Evolutionary conservation across 1,140 invertebrate genomes (phyloP), one percentile per base, ranked within the genome.

Genomic region (Leptinotarsa lineolata): DNA sequence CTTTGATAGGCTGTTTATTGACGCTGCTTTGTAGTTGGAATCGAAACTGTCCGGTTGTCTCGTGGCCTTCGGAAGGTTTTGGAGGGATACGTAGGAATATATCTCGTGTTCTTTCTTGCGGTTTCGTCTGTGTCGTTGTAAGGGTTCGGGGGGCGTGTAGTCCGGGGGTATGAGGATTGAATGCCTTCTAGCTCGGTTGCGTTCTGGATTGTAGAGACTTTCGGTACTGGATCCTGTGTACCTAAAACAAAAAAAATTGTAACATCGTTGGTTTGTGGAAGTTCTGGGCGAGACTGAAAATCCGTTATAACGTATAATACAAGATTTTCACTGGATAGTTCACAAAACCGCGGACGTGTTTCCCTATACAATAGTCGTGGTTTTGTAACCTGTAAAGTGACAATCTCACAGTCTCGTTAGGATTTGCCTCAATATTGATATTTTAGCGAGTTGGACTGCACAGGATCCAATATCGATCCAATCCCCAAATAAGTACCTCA

Each of bases 11-110:
- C 54, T 79, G 71, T 76, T 79, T 60, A 59, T 20, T 45, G 65
- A 75, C 61, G 63, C 86, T 85, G 78, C 89, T 78, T 89, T 54
- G 81, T 89, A 90, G 77, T 90, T 89, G n/a, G 88, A 90, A 78
- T 90, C 89, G 67, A 90, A 85, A 78, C 69, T 63, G 3, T 74
- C 61, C 15, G 58, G 13, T 24, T 60, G 72, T 18, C 18, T 73
- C 13, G 65, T 39, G 58, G 24, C 54, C 60, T 73, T 24, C 48
- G 59, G 45, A 45, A 70, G 61, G 30, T 73, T 61, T 16, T 73
- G 60, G 4, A 68, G 65, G 0, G 72, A 73, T 6, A 46, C 24
- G 66, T 68, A 73, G 30, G 54, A n/a, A 22, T 73, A 68, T 20
- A 54, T 54, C 48, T 58, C 48, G 4, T 68, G 16, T 5, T 72